Evolutionary conservation across 2,797 vertebrate genomes (phyloP), one percentile per base, ranked within the genome.

Genomic region (Sciurus vulgaris): DNA sequence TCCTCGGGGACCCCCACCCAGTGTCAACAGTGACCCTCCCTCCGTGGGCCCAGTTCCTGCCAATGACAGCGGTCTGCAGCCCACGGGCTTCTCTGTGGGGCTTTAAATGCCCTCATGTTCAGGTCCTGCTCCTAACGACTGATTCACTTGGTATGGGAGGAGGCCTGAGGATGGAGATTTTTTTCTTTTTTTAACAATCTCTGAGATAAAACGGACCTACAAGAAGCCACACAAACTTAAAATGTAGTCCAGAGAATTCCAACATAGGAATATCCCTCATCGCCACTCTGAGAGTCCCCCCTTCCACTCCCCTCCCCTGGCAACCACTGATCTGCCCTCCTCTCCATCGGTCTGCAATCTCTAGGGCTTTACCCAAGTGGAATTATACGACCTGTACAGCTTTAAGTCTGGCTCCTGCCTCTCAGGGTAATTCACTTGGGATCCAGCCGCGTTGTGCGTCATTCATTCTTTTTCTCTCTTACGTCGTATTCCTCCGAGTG

Each of bases 291-390:
- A 38, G 38, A 38, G 38, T 38, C 38, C 28, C 35, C 92, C 14
- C 59, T 11, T n/a, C 28, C 4, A 4, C 2, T 17, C 17, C 38
- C 54, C 30, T 5, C 12, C 65, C 33, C 7, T 61, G 73, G 14
- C 15, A 59, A 44, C 20, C 67, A 82, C 41, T 59, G 28, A 77
- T 93, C 73, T 91, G 63, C 54, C 81, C 78, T 63, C 74, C 51
- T 74, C 87, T 78, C 28, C 24, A 49, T 35, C 38, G 61, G n/a
- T 67, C 86, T 70, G 26, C 41, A 70, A 24, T 69, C 69, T 67
- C 30, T 72, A 49, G 51, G 72, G 67, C 84, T 92, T 54, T 44
- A 49, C 38, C n/a, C 22, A 72, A 76, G 35, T 61, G 41, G 17
- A 81, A 30, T 38, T 18, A 47, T 35, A 65, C 0, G 41, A 49